Evolutionary conservation across 2,888 invertebrate species (phyloP), one percentile per base, ranked within the genome.

Genomic region (Rotaria sp.): DNA sequence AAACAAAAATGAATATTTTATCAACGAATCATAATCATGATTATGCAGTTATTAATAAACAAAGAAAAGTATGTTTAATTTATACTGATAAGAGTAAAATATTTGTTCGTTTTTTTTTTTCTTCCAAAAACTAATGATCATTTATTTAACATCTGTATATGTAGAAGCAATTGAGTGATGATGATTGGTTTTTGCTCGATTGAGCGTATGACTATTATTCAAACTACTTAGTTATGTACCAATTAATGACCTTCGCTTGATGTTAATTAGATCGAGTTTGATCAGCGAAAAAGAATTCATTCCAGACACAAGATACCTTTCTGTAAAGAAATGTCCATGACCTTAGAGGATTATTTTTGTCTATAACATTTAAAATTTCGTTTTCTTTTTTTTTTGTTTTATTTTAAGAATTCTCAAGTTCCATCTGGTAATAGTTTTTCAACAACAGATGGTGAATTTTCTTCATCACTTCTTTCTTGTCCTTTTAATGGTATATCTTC

Each of bases 1-100:
- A 67, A 67, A 67, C 30, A 30, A 67, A 67, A 67, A 8, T 67
- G 21, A 35, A 67, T 67, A 35, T 67, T 67, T 35, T 67, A 67
- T 67, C 67, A 8, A 35, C 35, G 4, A 67, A 18, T 67, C 67
- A 67, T 67, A 67, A 35, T 67, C 67, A 67, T 67, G 67, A 67
- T 67, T 67, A 67, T 67, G 67, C 67, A 35, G 67, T 67, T 67
- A 35, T 67, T 67, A 35, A 21, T 67, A 67, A 67, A 67, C 67
- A 67, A 67, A 67, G 67, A 67, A 67, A 67, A 67, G 67, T 67
- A 67, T 35, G 67, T 67, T 21, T 13, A 3, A 67, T 30, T n/a
- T 8, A 52, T 4, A 52, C 21, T 4, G 21, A 52, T 52, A 52
- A 5, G 7, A 52, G 52, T 48, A 13, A 2, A 48, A 48, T 15